Conservation (phyloP, 2,113 vertebrate genomes). For the Gila orcuttii region DNA sequence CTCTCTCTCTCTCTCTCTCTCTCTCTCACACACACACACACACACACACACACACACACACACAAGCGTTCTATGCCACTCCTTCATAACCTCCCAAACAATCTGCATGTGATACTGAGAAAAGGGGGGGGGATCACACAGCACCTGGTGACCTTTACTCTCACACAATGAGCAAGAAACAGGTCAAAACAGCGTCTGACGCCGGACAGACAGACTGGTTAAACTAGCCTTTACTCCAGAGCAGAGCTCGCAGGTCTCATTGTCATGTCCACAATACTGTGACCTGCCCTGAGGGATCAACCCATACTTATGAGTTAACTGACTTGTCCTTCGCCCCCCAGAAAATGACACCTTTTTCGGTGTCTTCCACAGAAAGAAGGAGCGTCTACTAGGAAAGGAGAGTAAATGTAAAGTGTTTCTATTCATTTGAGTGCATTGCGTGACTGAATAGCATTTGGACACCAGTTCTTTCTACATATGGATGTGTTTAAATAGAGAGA, state of each 20-base stretch:
- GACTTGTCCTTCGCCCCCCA: slow-evolving; percentile 12
- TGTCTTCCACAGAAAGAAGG: neutral
- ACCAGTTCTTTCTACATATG: neutral
- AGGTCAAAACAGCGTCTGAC: slow-evolving; percentile 49
- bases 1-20: too few species aligned
- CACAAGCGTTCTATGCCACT: neutral
- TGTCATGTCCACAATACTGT: slow-evolving; percentile 47
- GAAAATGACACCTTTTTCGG: slow-evolving; percentile 17
- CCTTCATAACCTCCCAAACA: slow-evolving; percentile 29
- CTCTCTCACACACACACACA: neutral
- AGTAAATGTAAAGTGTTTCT: neutral
- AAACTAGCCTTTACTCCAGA: slow-evolving; percentile 61
- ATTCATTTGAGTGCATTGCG: neutral
- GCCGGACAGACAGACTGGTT: slow-evolving; percentile 60
- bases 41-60: slow-evolving; percentile 20
- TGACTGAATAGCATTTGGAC: neutral
- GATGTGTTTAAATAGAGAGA: neutral
- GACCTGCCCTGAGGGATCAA: slow-evolving; percentile 41
- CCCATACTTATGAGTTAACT: slow-evolving; percentile 28
- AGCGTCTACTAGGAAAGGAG: neutral
- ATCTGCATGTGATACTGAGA: slow-evolving; percentile 25
- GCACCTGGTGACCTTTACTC: slow-evolving; percentile 67
- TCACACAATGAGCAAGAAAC: slow-evolving; percentile 51
- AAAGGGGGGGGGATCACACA: slow-evolving; percentile 34
- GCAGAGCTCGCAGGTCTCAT: slow-evolving; percentile 24